A percentile compares a stretch with the other conserved stretches of the same genome.
Evolutionary conservation across 2,113 vertebrate genomes (phyloP).

Genomic region (Ceuthmochares aereus): DNA sequence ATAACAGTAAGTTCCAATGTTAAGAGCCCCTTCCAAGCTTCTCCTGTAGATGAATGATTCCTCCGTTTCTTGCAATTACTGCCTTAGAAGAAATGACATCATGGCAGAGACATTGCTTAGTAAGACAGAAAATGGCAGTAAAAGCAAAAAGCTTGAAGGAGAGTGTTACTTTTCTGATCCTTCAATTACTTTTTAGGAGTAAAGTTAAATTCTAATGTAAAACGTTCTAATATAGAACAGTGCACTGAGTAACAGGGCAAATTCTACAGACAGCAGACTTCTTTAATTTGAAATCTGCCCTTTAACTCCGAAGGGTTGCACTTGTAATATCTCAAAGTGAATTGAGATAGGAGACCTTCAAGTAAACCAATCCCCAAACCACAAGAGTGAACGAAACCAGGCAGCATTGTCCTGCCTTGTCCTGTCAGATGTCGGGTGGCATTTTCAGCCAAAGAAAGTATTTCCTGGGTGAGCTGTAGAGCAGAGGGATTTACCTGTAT

Average conservation of each 20-base stretch:
- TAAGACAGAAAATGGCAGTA: conserved; percentile 37
- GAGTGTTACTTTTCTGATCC: conserved; percentile 28
- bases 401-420: neutral
- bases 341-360: neutral
- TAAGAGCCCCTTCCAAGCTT: conserved; percentile 38
- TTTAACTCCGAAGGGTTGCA: neutral
- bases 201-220: neutral
- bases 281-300: neutral
- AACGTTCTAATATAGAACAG: neutral
- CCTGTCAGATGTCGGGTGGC: neutral
- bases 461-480: neutral
- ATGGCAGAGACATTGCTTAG: conserved; percentile 46
- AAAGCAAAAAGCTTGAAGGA: conserved; percentile 59
- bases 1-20: conserved; percentile 35
- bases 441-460: neutral
- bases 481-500: neutral
- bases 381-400: neutral
- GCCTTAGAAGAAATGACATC: conserved; percentile 25
- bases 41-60: conserved; percentile 18
- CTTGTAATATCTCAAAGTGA: neutral
- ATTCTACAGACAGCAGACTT: neutral
- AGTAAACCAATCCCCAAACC: neutral
- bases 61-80: conserved; percentile 23
- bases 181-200: conserved; percentile 21
- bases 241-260: neutral